Evolutionary conservation across 2,888 invertebrate genomes (phyloP).

Genomic region (Euzetes globulus): DNA sequence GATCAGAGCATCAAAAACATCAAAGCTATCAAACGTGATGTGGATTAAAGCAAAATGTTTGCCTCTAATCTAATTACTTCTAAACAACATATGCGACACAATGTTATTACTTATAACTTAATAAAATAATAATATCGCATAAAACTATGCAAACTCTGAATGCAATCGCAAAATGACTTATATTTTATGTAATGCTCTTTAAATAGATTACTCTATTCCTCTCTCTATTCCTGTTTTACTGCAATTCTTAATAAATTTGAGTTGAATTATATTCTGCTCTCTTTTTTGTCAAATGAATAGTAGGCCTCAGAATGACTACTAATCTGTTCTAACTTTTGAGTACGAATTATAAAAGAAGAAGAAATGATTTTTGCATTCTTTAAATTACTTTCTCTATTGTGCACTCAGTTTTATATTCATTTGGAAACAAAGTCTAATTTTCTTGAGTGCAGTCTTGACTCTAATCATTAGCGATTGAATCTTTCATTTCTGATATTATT

Average conservation of each 20-base stretch:
- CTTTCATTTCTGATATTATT: neutral
- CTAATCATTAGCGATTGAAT: constrained; percentile 1
- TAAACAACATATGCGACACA: constrained; percentile 20
- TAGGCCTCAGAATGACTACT: neutral
- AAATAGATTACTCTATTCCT: neutral
- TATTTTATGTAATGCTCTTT: neutral
- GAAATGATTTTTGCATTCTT: neutral
- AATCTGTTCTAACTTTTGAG: neutral
- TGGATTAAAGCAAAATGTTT: neutral
- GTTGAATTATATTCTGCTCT: neutral
- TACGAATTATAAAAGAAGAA: neutral
- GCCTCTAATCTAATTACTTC: constrained; percentile 9
- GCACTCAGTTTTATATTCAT: neutral
- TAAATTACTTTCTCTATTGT: neutral
- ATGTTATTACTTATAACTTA: constrained; percentile 22
- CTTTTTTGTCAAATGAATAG: constrained; percentile 3
- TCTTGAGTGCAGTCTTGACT: constrained; percentile 4
- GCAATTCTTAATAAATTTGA: neutral
- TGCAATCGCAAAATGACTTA: neutral
- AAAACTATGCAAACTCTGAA: neutral
- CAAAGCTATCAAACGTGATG: neutral
- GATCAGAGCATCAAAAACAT: neutral
- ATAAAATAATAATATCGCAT: neutral
- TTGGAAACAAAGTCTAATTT: neutral
- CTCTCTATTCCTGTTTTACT: neutral